Percentiles rank a stretch among this genome's conserved stretches.
These are phyloP conservation scores for Oceanodroma leucorhoa DNA, from an alignment of 2,797 vertebrate species.

Conservation along the genomic window DNA sequence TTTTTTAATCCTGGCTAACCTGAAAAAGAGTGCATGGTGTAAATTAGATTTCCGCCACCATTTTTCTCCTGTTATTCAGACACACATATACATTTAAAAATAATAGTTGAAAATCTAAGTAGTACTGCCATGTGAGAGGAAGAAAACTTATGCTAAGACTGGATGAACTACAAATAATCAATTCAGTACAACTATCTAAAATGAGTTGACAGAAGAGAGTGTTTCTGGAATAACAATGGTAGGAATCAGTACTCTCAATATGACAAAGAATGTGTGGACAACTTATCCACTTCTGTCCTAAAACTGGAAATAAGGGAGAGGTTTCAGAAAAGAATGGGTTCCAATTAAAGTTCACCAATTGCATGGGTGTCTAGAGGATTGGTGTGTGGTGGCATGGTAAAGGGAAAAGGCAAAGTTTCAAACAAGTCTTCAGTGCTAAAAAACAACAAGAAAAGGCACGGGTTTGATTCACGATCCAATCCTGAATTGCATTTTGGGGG, in stretches of 20 bases:
- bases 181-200: background rate
- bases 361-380: background rate
- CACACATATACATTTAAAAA: background rate
- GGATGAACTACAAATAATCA: constrained; percentile 31
- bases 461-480: background rate
- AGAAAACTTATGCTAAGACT: constrained; percentile 4
- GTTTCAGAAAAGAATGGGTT: background rate
- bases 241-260: background rate
- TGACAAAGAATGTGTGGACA: background rate
- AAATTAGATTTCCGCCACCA: background rate
- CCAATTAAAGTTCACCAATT: background rate
- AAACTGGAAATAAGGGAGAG: background rate
- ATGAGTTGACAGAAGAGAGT: background rate
- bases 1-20: background rate
- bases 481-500: background rate
- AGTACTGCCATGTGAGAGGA: background rate
- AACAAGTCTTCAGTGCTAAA: background rate
- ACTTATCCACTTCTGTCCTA: background rate
- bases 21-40: background rate
- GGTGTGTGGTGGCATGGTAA: background rate
- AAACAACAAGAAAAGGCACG: background rate
- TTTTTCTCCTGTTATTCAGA: background rate
- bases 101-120: constrained; percentile 5
- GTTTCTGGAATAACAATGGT: background rate
- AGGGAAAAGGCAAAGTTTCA: background rate